Evolutionary conservation across 2,888 invertebrate species (phyloP), one percentile per base, ranked within the genome.

Genomic region (Drosophila affinis): DNA sequence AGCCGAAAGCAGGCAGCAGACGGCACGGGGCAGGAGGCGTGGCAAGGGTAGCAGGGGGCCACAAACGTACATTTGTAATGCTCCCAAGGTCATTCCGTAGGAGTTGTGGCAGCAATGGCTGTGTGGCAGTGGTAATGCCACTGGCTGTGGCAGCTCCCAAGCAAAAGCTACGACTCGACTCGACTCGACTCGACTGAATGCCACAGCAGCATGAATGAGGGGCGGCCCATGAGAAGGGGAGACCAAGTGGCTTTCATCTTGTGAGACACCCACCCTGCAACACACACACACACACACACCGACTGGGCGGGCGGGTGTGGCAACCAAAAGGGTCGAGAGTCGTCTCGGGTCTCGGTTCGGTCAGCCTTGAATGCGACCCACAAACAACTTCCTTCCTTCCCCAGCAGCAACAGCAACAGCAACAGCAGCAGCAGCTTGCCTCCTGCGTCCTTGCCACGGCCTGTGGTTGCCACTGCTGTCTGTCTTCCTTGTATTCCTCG

Each of bases 161-260:
- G 39, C 39, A 39, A 39, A 39, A 39, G n/a, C 39, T 39, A 7
- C 14, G 14, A 14, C 39, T 39, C 39, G 34, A 14, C 12, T 3
- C 39, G 14, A 14, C 12, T 3, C 39, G 14, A 34, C 34, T 34
- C 34, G 34, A 12, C 32, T 32, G 32, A 32, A 9, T 32, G 60
- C 58, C 76, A 87, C 27, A 27, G 27, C 32, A 4, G 24, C 24
- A 12, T 75, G 81, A 84, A 81, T 79, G 86, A 77, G 6, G 39
- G 6, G 39, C 1, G 39, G 39, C 6, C 3, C 3, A 3, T 10
- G 32, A 12, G 29, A 7, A 29, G 29, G 29, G 29, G 2, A n/a
- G 39, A 1, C 39, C 87, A 83, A 86, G 83, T 83, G 87, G 74
- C 87, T 88, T 86, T 84, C 87, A 85, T 85, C 85, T 85, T 85